Percentiles rank a stretch among this genome's conserved stretches.
phyloP scores from a whole-genome alignment of 2,888 invertebrate genomes.

The Rambutsinella grinnellia region DNA sequence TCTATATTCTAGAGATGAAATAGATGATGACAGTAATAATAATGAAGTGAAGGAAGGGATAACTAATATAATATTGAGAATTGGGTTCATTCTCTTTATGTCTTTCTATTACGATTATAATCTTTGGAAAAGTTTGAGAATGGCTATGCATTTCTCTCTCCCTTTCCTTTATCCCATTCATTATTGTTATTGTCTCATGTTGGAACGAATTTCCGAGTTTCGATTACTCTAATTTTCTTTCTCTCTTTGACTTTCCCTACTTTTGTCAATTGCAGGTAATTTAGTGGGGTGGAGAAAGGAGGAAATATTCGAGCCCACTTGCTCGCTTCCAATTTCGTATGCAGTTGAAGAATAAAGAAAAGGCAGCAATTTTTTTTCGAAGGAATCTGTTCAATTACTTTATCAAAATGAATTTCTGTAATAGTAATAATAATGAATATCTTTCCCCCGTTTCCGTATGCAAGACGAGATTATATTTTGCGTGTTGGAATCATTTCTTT shows the following conservation, averaged over 20 bases:
- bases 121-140: no score
- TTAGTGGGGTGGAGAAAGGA: conserved; percentile 17
- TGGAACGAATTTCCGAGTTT: background rate
- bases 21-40: conserved; percentile 51
- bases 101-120: conserved; percentile 5
- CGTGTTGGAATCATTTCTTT: conserved; percentile 2
- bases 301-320: conserved; percentile 1
- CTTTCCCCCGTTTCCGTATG: conserved; percentile 13
- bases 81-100: conserved; percentile 32
- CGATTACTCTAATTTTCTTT: conserved; percentile 38
- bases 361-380: conserved; percentile 9
- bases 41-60: conserved; percentile 35
- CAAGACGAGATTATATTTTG: conserved; percentile 29
- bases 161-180: background rate
- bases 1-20: conserved; percentile 46
- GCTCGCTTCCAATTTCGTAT: background rate
- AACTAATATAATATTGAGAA: conserved; percentile 8
- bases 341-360: conserved; percentile 1
- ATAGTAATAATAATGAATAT: conserved; percentile 22
- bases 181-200: background rate
- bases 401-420: conserved; percentile 38
- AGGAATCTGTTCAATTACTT: conserved; percentile 40
- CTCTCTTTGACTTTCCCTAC: conserved; percentile 5
- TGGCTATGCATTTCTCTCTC: background rate
- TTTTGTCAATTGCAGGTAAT: conserved; percentile 47